These are phyloP conservation scores for Drosophila koepferae DNA, from an alignment of 2,888 invertebrate species.

Conservation along the genomic window DNA sequence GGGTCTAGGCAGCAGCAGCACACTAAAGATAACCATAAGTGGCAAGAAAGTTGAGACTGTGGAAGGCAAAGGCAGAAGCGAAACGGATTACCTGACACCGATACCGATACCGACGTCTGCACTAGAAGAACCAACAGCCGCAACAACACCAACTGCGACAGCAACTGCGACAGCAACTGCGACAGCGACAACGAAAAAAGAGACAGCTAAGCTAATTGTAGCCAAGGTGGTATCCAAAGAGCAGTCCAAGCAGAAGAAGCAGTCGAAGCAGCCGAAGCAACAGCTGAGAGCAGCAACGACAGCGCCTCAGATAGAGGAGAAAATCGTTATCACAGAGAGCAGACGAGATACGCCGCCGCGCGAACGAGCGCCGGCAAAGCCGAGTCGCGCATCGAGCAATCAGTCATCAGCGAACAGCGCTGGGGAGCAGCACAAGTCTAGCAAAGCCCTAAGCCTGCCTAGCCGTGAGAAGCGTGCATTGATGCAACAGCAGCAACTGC, in stretches of 20 bases:
- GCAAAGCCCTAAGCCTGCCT: constrained; percentile 19
- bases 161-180: constrained; percentile 4
- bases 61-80: constrained; percentile 46
- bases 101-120: constrained; percentile 20
- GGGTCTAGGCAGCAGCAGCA: constrained; percentile 42
- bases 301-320: constrained; percentile 51
- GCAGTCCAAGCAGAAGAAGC: constrained; percentile 50
- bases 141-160: constrained; percentile 3
- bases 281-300: constrained; percentile 18
- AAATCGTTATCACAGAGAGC: constrained; percentile 83
- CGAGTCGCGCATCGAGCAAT: constrained; percentile 67
- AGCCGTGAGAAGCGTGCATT: constrained; percentile 66
- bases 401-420: constrained; percentile 63
- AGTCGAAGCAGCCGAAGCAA: constrained; percentile 40
- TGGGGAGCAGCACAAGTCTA: constrained; percentile 59
- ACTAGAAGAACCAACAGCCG: constrained; percentile 14
- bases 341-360: constrained; percentile 84
- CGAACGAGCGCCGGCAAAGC: constrained; percentile 83
- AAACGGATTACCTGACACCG: constrained; percentile 77
- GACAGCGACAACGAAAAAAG: constrained; percentile 8
- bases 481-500: constrained; percentile 52
- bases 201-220: constrained; percentile 73
- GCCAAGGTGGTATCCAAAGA: constrained; percentile 63
- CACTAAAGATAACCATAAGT: constrained; percentile 84
- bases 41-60: constrained; percentile 82